Evolutionary conservation across 2,113 vertebrate species (phyloP), one percentile per base, ranked within the genome.

Genomic region (Sturnira hondurensis): DNA sequence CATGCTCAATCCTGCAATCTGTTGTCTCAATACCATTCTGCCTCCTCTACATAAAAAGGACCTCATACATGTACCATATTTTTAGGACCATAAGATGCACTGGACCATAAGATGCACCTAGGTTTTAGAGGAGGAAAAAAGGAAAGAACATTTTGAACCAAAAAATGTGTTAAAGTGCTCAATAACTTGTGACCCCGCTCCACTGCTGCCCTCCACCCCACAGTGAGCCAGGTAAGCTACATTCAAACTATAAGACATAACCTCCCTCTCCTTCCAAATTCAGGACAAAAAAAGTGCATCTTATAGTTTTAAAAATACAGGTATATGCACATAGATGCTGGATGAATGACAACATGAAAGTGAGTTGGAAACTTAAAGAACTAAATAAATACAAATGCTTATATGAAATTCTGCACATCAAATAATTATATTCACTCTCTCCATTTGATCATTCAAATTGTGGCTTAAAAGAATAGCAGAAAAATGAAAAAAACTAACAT

Each of bases 341-440:
- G 41, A 19, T 91, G 47, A 86, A 93, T 92, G 67, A 73, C n/a
- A 86, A 24, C 24, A 45, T 28, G 56, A 91, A 97, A 93, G 12
- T 50, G 5, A 93, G n/a, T 19, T 86, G 14, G 56, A 94, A 94
- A 56, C 41, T 36, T 84, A 83, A 92, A 81, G 26, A 33, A 41
- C 24, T 91, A 77, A 61, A 54, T 82, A 89, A 92, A 89, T 68
- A 84, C 33, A 89, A 96, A 83, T 78, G 43, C 80, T 33, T 89
- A 93, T 36, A 91, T 38, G 89, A 80, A 96, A 87, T 65, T 93
- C 56, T 61, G 47, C 74, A 67, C 84, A 28, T 92, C 93, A 95
- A 58, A 63, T 83, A 93, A 89, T 91, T 91, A 86, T 88, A 80
- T 83, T 97, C 94, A 88, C 38, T 28, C 73, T 65, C 68, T 96